phyloP scores from a whole-genome alignment of 2,797 vertebrate species.

The Rhinophrynus dorsalis region DNA sequence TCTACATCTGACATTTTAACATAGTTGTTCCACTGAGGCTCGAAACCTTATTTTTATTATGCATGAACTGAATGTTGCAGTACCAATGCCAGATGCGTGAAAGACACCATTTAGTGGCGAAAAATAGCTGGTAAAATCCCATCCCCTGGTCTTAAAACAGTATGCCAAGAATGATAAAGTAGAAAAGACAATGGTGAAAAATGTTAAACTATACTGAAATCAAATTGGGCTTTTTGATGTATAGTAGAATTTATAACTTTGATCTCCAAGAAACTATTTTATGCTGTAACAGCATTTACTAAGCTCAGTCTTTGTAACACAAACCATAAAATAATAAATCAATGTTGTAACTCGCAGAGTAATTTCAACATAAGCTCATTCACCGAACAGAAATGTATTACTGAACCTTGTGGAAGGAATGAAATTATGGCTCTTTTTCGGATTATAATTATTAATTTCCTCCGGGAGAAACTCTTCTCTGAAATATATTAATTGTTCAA shows the following conservation, averaged over 20 bases:
- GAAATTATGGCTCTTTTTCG: not conserved
- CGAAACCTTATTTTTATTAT: not conserved
- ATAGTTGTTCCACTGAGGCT: conserved; percentile 9
- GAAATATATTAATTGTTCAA: conserved; percentile 20
- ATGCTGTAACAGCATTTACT: not conserved
- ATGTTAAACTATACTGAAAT: not conserved
- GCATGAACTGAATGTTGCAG: not conserved
- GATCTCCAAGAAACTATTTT: conserved; percentile 11
- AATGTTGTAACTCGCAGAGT: not conserved
- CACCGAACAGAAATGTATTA: not conserved
- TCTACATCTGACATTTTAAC: conserved; percentile 12
- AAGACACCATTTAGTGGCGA: conserved; percentile 8
- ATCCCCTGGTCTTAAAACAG: not conserved
- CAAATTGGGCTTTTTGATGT: not conserved
- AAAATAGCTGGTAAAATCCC: conserved; percentile 26
- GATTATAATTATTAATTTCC: conserved; percentile 16
- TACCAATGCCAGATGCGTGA: conserved; percentile 9
- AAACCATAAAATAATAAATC: conserved; percentile 24
- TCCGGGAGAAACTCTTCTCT: not conserved
- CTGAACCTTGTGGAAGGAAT: not conserved
- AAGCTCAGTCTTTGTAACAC: not conserved
- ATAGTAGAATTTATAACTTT: not conserved
- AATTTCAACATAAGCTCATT: not conserved
- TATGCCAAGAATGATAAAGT: conserved; percentile 8
- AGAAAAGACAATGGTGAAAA: conserved; percentile 3